Evolutionary conservation across 2,797 vertebrate species (phyloP).

Genomic region (Sebastes trivittatus): DNA sequence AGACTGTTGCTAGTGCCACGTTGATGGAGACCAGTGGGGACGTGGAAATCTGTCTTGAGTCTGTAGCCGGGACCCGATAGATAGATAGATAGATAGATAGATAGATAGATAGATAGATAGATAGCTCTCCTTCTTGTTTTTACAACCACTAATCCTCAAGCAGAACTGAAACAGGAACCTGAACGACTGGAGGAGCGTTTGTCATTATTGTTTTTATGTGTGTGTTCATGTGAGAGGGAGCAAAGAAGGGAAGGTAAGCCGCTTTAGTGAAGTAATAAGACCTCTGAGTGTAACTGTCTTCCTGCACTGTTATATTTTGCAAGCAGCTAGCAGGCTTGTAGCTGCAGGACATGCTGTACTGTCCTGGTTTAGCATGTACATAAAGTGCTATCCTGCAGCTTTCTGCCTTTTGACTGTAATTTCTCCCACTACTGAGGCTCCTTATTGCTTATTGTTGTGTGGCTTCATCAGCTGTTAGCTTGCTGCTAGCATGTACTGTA

Average conservation of each 20-base stretch:
- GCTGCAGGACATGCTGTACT: not conserved
- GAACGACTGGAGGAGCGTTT: not conserved
- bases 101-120: not conserved
- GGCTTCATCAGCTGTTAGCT: slow-evolving; percentile 64
- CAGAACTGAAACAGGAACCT: slow-evolving; percentile 9
- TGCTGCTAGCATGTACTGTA: slow-evolving; percentile 34
- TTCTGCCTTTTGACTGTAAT: not conserved
- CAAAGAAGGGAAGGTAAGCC: slow-evolving; percentile 72
- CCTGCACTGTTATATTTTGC: not conserved
- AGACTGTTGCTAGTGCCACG: slow-evolving; percentile 80
- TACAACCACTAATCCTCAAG: not conserved
- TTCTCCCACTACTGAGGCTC: accelerated
- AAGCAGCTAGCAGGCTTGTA: slow-evolving; percentile 20
- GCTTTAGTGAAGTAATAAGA: slow-evolving; percentile 38
- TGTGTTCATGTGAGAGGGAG: slow-evolving; percentile 54
- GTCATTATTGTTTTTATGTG: slow-evolving; percentile 28
- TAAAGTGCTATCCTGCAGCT: not conserved
- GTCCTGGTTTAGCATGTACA: not conserved
- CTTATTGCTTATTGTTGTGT: not conserved
- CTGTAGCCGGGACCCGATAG: slow-evolving; percentile 54
- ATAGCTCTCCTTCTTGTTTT: not conserved
- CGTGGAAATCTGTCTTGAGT: slow-evolving; percentile 77
- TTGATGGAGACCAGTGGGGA: slow-evolving; percentile 88
- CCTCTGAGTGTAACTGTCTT: not conserved
- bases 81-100: slow-evolving; percentile 1